Base-by-base conservation (phyloP, 2,888 invertebrate species). In the Mythimna vitellina region DNA sequence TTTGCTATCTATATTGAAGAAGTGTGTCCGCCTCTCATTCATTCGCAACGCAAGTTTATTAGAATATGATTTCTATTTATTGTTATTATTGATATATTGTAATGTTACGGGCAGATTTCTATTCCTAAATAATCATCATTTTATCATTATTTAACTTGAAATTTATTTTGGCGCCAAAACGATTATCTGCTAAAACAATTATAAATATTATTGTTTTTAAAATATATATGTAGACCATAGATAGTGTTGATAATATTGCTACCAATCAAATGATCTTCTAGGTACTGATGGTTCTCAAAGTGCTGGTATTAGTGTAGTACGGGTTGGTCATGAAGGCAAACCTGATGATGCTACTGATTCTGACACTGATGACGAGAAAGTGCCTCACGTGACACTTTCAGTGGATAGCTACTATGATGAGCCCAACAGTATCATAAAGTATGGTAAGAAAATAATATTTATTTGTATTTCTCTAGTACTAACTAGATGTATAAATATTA, bases 381-480 rank as follows among this genome's bases (percentile, higher is more conserved):
- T 97, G 32, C 97, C 97, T 75, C 97, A 97, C 89, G 96, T 97
- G 2, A 97, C 97, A 64, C 92, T 97, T 7, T 97, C 97, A 63
- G 97, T 97, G 32, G 97, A 97, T 88, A 97, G 97, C 83, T 97
- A 97, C 86, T 97, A 97, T 91, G 95, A 97, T 82, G 96, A 97
- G 87, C 96, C 96, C 57, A 94, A 95, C 80, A 96, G 96, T 89
- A 96, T 96, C 76, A 95, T 96, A 77, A 96, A 96, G 89, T 96
- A 96, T 94, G 96, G 96, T 96, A 91, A 88, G 89, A 14, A 29
- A n/a, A 38, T 17, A 8, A 1, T 6, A 20, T 10, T 20, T 22
- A 10, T 22, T 57, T 35, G 14, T 63, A 7, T 25, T 12, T 20
- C 17, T 29, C 17, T 12, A 49, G 10, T 54, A n/a, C 1, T 7